These are phyloP conservation scores for Lepus oiostolus DNA, from an alignment of 2,797 vertebrate species.

Conservation along the genomic window DNA sequence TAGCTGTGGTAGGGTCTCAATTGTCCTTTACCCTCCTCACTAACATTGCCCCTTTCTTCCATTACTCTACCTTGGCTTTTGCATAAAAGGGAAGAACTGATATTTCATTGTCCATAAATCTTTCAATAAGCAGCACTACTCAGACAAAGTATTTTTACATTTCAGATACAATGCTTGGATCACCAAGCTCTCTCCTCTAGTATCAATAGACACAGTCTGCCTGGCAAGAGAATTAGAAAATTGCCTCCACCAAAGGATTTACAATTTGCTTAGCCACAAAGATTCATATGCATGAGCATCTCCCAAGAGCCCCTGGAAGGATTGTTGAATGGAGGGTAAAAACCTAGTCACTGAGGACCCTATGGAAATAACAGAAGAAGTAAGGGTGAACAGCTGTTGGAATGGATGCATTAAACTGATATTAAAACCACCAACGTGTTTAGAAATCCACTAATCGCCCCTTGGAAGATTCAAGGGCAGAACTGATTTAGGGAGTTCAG, in stretches of 20 bases:
- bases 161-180: slow-evolving; percentile 26
- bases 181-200: not conserved
- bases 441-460: slow-evolving; percentile 66
- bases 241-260: slow-evolving; percentile 15
- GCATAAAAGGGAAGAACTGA: slow-evolving; percentile 27
- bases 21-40: not conserved
- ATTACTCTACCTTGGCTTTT: slow-evolving; percentile 58
- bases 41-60: slow-evolving; percentile 31
- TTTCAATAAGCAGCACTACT: slow-evolving; percentile 4
- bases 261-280: slow-evolving; percentile 41
- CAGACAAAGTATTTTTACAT: slow-evolving; percentile 54
- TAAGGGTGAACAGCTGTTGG: slow-evolving; percentile 45
- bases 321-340: slow-evolving; percentile 25
- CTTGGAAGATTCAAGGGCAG: slow-evolving; percentile 30
- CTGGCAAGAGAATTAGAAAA: slow-evolving; percentile 57
- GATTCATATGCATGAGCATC: slow-evolving; percentile 60
- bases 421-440: slow-evolving; percentile 27
- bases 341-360: not conserved
- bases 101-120: slow-evolving; percentile 65
- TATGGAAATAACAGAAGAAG: slow-evolving; percentile 33
- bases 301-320: slow-evolving; percentile 35
- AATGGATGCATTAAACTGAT: slow-evolving; percentile 51
- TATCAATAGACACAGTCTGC: slow-evolving; percentile 19
- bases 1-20: not conserved
- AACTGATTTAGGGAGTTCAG: slow-evolving; percentile 59